Evolutionary conservation across 1,140 invertebrate species (phyloP), one percentile per base, ranked within the genome.

Genomic region (Trissolcus basalis): DNA sequence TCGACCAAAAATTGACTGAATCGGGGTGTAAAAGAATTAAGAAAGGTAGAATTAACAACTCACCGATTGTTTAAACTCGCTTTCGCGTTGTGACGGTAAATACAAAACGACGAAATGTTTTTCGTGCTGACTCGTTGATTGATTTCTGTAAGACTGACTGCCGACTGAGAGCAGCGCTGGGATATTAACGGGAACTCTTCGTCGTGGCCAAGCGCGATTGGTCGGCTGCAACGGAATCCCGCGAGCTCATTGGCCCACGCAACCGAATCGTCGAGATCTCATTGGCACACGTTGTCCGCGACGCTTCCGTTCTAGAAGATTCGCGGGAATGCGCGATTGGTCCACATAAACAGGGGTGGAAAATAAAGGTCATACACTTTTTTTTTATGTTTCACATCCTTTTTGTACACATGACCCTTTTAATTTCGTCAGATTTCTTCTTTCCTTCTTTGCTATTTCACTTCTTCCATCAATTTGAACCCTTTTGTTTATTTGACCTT

Each of bases 281-380:
- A 90, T 91, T 90, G 90, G 90, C 86, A 89, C 90, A 91, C 89
- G 90, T 90, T 71, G 69, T 65, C 51, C 47, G 16, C 12, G 16
- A 39, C 51, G 36, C 44, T 8, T 45, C 59, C 59, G 16, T 81
- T 79, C 80, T 67, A 76, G 80, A 84, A 84, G 58, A 65, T 85
- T 84, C 82, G 77, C 55, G 67, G 60, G 32, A 6, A 10, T 11
- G 19, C 27, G 3, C 9, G 65, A 82, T 79, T 80, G 77, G 74
- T 36, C 35, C 32, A 44, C 4, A 3, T 10, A 0, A 8, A 48
- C 5, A 19, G 11, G 11, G 15, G 12, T 8, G 45, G 9, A 16
- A 1, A 3, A 19, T 6, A 6, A 27, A 27, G 6, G 16, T 16
- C 15, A 11, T 5, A 2, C 15, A 10, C 19, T 10, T 19, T 19